Percentiles rank a stretch among this genome's conserved stretches.
Conservation (phyloP, 2,888 invertebrate species). For the Acleris holmiana region DNA sequence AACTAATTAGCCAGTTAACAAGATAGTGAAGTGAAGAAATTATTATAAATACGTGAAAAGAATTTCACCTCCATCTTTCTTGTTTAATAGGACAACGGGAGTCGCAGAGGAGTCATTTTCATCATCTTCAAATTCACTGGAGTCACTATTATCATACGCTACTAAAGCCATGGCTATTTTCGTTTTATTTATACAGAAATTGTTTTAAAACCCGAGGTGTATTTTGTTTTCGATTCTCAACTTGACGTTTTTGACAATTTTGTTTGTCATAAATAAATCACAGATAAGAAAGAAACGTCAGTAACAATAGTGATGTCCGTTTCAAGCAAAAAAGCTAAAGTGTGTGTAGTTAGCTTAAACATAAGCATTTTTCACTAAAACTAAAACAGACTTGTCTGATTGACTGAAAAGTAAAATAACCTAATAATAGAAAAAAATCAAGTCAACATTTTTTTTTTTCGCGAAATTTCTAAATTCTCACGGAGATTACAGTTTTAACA, state of each 20-base stretch:
- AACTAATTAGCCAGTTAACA: not conserved
- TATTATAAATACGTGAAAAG: not conserved
- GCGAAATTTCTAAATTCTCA: conserved; percentile 28
- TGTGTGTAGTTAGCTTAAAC: not conserved
- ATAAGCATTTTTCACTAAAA: not conserved
- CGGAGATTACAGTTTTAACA: not conserved
- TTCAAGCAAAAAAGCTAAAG: no score
- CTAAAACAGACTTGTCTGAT: not conserved
- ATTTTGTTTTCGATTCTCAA: conserved; percentile 1
- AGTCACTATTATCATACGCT: conserved; percentile 85
- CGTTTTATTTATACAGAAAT: not conserved
- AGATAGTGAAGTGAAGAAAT: not conserved
- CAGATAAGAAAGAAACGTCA: conserved; percentile 4
- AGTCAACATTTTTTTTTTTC: conserved; percentile 15
- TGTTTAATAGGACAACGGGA: conserved; percentile 49
- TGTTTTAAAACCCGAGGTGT: not conserved
- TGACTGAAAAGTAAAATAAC: not conserved
- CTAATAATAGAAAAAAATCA: conserved; percentile 1
- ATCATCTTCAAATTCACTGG: conserved; percentile 71
- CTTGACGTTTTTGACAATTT: not conserved
- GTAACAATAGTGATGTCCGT: not conserved
- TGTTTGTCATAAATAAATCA: not conserved
- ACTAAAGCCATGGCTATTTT: conserved; percentile 84
- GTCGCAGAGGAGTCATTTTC: conserved; percentile 46
- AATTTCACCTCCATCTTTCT: conserved; percentile 50